Evolutionary conservation across 2,113 vertebrate species (phyloP), one percentile per base, ranked within the genome.

Genomic region (Galemys pyrenaicus): DNA sequence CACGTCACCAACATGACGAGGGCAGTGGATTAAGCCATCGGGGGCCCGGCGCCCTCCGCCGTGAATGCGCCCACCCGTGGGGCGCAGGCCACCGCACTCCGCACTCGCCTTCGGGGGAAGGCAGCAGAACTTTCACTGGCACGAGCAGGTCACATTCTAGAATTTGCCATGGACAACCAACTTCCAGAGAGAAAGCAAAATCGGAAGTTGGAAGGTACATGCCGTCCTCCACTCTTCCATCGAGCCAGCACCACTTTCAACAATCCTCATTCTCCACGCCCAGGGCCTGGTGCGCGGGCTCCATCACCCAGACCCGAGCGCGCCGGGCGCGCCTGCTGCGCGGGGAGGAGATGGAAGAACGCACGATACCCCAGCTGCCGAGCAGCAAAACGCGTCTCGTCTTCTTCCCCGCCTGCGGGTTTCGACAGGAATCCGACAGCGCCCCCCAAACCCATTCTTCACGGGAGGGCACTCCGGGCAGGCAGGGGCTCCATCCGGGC

Each of bases 341-440:
- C 62, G 9, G 82, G 73, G 77, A 26, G 7, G 70, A 32, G 44
- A 68, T 13, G 13, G 68, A 35, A n/a, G 51, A 54, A 54, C 51
- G 17, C 51, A 20, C 26, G 11, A 54, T 28, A 65, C n/a, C 83
- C 68, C 71, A 41, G 56, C 24, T 82, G 75, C 77, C 26, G 35
- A 78, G 87, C 88, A 79, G 68, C 79, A 56, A 65, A 68, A 71
- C 78, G 37, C 58, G 62, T 73, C 90, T 28, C 51, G 82, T 80
- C 77, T 87, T 35, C 74, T 87, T 80, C 65, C 95, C 79, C 28
- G 78, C 37, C 54, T 62, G 73, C 95, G 75, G 86, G 90, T 96
- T 92, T 94, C 95, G 26, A 77, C 95, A 91, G 78, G 96, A 95
- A 90, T 84, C 68, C 54, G 24, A 96, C 96, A 91, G 79, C 87